Evolutionary conservation across 2,113 vertebrate species (phyloP).

Genomic region (Neoarius graeffei): DNA sequence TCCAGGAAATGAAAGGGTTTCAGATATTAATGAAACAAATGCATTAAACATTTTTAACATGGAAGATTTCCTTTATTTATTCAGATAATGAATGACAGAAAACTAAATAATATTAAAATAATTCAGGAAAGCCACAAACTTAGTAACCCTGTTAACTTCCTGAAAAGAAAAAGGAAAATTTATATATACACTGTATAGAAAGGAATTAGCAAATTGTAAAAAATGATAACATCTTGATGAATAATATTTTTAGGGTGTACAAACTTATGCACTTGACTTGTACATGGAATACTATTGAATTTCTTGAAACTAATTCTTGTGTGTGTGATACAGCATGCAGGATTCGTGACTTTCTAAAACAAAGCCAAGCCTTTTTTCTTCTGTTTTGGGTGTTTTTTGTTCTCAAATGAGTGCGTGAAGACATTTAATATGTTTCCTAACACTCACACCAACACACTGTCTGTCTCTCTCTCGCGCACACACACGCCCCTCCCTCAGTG

Average conservation of each 20-base stretch:
- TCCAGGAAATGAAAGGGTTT: background rate
- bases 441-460: background rate
- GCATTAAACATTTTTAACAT: too few species aligned
- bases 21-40: too few species aligned
- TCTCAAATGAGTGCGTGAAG: background rate
- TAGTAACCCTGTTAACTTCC: background rate
- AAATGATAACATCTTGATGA: background rate
- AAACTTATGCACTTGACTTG: background rate
- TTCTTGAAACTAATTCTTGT: background rate
- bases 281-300: background rate
- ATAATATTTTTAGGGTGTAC: background rate
- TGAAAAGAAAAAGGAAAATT: background rate
- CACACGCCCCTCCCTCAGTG: background rate
- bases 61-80: background rate
- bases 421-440: background rate
- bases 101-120: background rate
- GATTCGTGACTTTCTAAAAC: background rate
- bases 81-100: background rate
- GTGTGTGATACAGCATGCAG: background rate
- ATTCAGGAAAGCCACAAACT: background rate
- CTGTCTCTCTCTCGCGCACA: too few species aligned
- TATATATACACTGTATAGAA: too few species aligned
- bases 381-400: background rate
- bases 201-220: background rate
- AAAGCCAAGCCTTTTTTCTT: background rate